phyloP scores from a whole-genome alignment of 2,113 vertebrate genomes.

The Strigops habroptila region DNA sequence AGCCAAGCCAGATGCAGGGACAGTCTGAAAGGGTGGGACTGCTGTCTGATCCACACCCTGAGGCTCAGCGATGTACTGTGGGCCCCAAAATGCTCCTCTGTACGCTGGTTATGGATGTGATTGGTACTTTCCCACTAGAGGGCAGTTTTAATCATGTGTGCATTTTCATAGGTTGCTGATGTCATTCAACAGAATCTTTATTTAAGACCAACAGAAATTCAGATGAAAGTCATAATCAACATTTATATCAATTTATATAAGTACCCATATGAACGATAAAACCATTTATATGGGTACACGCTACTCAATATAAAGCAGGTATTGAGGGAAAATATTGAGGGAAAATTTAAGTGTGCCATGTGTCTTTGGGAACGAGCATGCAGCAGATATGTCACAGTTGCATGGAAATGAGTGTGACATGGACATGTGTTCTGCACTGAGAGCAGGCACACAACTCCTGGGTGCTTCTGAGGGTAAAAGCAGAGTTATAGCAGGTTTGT shows the following conservation, averaged over 20 bases:
- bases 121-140: slow-evolving; percentile 1
- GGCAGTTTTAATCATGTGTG: background rate
- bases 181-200: background rate
- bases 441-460: background rate
- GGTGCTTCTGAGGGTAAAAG: background rate
- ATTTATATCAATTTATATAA: background rate
- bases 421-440: background rate
- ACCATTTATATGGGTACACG: background rate
- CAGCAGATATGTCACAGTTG: background rate
- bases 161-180: background rate
- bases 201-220: background rate
- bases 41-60: background rate
- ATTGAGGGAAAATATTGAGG: too few species aligned
- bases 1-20: background rate
- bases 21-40: background rate
- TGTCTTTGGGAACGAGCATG: background rate
- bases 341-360: rapidly evolving
- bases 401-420: background rate
- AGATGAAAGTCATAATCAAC: rapidly evolving
- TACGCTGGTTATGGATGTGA: rapidly evolving
- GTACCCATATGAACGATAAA: background rate
- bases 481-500: background rate
- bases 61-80: background rate
- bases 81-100: background rate
- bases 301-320: background rate